Evolutionary conservation across 2,113 vertebrate species (phyloP).

Genomic region (Rhagologus leucostigma): DNA sequence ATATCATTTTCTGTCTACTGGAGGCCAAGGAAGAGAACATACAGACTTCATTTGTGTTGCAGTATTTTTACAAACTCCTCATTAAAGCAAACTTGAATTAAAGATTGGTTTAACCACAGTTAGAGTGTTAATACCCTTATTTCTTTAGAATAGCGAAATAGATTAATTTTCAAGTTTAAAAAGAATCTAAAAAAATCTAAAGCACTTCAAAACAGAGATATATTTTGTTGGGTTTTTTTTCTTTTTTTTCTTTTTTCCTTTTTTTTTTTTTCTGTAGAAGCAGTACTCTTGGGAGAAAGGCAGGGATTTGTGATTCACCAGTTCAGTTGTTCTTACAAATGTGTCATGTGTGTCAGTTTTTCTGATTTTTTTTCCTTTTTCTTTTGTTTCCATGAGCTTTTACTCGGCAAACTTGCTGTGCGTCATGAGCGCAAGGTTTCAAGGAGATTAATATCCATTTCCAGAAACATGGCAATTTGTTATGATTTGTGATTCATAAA

Average conservation of each 20-base stretch:
- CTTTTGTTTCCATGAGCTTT: neutral
- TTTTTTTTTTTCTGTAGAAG: neutral
- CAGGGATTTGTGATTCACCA: neutral
- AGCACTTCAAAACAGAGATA: neutral
- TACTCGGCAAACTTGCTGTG: neutral
- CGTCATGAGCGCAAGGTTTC: neutral
- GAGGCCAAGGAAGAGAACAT: neutral
- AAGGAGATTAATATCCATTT: neutral
- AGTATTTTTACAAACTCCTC: neutral
- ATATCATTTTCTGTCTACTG: neutral
- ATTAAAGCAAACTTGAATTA: neutral
- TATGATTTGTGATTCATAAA: neutral
- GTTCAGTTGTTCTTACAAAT: neutral
- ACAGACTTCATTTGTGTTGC: neutral
- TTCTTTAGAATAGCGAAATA: neutral
- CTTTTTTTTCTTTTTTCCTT: accelerated
- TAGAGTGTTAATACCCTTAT: neutral
- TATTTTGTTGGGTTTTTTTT: neutral
- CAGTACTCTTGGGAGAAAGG: neutral
- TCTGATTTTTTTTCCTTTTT: neutral
- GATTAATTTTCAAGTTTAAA: neutral
- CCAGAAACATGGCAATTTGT: neutral
- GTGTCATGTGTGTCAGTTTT: neutral
- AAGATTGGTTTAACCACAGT: neutral
- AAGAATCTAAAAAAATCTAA: neutral